Conservation (phyloP, 2,113 vertebrate genomes). For the Pseudorhombus dupliciocellatus region DNA sequence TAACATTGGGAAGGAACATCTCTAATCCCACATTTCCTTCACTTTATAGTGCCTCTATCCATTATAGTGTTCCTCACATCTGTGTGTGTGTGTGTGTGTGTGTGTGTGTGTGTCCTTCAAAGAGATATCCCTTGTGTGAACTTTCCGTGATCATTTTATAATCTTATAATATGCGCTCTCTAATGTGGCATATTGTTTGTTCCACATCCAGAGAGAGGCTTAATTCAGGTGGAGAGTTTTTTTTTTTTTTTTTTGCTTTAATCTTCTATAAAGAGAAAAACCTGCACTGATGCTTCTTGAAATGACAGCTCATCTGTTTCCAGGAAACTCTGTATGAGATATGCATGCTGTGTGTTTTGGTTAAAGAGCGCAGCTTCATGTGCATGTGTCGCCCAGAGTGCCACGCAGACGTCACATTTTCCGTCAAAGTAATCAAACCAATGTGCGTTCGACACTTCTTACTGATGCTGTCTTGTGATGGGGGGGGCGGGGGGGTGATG, state of each 20-base stretch:
- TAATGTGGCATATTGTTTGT: constrained; percentile 39
- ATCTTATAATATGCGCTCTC: not conserved
- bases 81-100: not conserved
- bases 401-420: constrained; percentile 29
- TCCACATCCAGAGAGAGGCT: constrained; percentile 34
- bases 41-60: constrained; percentile 7
- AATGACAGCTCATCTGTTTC: constrained; percentile 33
- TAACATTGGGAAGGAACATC: not conserved
- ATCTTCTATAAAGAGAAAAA: constrained; percentile 40
- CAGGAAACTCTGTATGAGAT: constrained; percentile 18
- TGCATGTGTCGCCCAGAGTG: constrained; percentile 22
- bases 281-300: constrained; percentile 28
- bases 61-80: constrained; percentile 21
- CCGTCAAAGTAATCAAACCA: constrained; percentile 58
- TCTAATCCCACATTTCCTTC: constrained; percentile 13
- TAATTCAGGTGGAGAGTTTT: constrained; percentile 17
- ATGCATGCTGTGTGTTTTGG: constrained; percentile 9
- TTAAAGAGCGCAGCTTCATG: constrained; percentile 14
- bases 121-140: not conserved
- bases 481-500: not conserved
- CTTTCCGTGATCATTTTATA: not conserved
- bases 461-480: constrained; percentile 26
- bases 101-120: not conserved
- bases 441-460: constrained; percentile 21
- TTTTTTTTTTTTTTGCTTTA: constrained; percentile 1